These are phyloP conservation scores for Drosophila malerkotliana DNA, from an alignment of 1,140 invertebrate species.

Conservation along the genomic window DNA sequence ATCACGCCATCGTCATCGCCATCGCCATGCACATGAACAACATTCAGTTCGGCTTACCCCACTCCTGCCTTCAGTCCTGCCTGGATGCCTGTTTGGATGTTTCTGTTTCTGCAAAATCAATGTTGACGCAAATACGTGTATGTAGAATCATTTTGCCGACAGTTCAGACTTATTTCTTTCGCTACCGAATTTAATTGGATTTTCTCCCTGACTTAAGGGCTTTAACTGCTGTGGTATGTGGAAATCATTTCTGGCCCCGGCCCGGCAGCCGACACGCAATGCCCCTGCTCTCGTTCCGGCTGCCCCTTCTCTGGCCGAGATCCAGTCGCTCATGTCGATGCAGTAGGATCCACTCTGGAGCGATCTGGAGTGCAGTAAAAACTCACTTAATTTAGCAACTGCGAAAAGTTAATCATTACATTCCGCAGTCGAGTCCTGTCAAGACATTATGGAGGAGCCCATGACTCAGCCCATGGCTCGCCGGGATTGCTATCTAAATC, in stretches of 20 bases:
- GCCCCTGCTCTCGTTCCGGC: constrained; percentile 2
- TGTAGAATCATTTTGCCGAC: constrained; percentile 83
- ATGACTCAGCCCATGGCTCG: constrained; percentile 25
- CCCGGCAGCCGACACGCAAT: constrained; percentile 65
- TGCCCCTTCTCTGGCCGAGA: neutral
- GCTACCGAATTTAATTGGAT: constrained; percentile 83
- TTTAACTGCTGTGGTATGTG: constrained; percentile 81
- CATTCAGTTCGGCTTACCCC: constrained; percentile 49
- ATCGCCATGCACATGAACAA: constrained; percentile 76
- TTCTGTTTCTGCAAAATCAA: constrained; percentile 70
- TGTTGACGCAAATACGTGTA: constrained; percentile 82
- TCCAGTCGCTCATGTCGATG: constrained; percentile 3
- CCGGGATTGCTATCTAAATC: constrained; percentile 31
- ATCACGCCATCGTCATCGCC: constrained; percentile 60
- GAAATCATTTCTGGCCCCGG: constrained; percentile 74
- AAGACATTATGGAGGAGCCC: constrained; percentile 23
- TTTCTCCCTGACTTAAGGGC: constrained; percentile 82
- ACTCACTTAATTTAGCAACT: constrained; percentile 80
- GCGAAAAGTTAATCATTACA: constrained; percentile 77
- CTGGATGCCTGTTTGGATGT: constrained; percentile 33
- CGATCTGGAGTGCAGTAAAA: constrained; percentile 55
- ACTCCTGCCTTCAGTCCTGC: neutral
- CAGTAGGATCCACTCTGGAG: neutral
- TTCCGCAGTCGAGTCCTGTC: constrained; percentile 54
- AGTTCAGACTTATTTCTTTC: constrained; percentile 82